These are phyloP conservation scores for Centrocercus urophasianus DNA, from an alignment of 2,113 vertebrate genomes.

Conservation along the genomic window DNA sequence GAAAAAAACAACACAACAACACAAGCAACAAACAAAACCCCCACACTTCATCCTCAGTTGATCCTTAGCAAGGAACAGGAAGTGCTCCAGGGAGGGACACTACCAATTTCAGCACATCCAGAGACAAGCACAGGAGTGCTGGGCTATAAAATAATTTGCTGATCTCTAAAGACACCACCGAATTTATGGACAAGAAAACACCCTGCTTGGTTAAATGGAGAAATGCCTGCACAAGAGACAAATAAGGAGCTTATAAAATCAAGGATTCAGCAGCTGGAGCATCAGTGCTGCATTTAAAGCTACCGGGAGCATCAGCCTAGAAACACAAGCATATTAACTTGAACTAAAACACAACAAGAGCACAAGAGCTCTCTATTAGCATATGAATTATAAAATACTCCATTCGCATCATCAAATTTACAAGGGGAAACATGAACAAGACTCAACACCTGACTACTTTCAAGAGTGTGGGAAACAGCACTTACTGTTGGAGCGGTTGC, in stretches of 20 bases:
- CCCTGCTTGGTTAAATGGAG: not conserved
- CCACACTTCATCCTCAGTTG: not conserved
- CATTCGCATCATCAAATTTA: not conserved
- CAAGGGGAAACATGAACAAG: not conserved
- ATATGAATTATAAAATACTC: not conserved
- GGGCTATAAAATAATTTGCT: not conserved
- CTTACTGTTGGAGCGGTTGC: slow-evolving; percentile 85
- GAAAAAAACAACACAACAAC: not conserved
- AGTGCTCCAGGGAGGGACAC: not conserved
- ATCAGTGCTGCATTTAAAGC: not conserved
- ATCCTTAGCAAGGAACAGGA: not conserved
- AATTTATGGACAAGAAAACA: not conserved
- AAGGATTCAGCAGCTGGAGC: not conserved
- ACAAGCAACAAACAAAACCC: not conserved
- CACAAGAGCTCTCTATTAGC: not conserved
- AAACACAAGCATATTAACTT: not conserved
- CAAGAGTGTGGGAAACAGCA: not conserved
- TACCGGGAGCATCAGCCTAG: not conserved
- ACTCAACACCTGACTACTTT: not conserved
- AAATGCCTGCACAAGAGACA: not conserved
- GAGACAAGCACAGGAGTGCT: not conserved
- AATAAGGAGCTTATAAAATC: not conserved
- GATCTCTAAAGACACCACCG: not conserved
- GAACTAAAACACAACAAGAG: not conserved
- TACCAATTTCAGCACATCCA: not conserved